These are phyloP conservation scores for Ormyrus labotus DNA, from an alignment of 2,888 invertebrate genomes.

Conservation along the genomic window DNA sequence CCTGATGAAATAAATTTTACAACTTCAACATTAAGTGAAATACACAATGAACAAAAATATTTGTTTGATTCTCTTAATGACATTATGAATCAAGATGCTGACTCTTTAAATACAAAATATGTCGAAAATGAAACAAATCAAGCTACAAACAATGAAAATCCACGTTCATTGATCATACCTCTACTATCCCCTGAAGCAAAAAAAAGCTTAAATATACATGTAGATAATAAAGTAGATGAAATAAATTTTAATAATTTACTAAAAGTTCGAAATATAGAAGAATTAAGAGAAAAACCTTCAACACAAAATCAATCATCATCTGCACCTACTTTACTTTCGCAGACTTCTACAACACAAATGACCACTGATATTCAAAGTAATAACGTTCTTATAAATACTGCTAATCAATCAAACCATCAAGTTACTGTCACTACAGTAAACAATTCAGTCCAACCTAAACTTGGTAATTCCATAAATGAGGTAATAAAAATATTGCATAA, in stretches of 20 bases:
- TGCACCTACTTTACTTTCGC: not conserved
- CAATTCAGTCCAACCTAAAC: not conserved
- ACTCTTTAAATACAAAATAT: not conserved
- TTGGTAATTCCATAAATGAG: not conserved
- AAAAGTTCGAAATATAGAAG: slow-evolving; percentile 38
- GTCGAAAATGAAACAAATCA: not conserved
- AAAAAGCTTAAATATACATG: slow-evolving; percentile 27
- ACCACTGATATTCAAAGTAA: too few species aligned
- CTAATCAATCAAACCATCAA: not conserved
- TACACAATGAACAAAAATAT: slow-evolving; percentile 15
- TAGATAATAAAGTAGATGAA: slow-evolving; percentile 35
- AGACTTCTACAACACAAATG: too few species aligned
- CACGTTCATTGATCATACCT: not conserved
- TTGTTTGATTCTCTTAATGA: slow-evolving; percentile 11
- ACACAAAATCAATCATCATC: not conserved
- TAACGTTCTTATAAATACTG: not conserved
- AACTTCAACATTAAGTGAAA: slow-evolving; percentile 6
- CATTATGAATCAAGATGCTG: not conserved
- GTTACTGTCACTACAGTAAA: not conserved
- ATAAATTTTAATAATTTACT: slow-evolving; percentile 3
- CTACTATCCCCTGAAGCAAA: not conserved
- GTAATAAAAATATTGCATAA: too few species aligned
- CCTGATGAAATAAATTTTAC: slow-evolving; percentile 23
- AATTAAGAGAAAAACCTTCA: slow-evolving; percentile 29
- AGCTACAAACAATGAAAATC: not conserved